A percentile compares a stretch with the other conserved stretches of the same genome.
phyloP scores from a whole-genome alignment of 2,113 vertebrate species.

The Callaeas wilsoni region DNA sequence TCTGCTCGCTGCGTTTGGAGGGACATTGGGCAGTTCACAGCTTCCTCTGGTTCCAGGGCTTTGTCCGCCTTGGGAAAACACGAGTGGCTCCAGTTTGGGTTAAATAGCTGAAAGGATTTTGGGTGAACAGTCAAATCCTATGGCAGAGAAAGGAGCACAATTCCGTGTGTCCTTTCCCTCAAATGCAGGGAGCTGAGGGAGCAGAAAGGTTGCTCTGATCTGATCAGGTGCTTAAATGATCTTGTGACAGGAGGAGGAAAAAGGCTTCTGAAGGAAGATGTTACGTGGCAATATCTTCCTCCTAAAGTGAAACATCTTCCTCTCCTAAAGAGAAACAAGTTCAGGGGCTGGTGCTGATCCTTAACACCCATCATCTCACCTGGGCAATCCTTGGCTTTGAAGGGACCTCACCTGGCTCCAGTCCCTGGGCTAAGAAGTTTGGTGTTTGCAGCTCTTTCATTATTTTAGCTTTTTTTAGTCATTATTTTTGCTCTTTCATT shows the following conservation, averaged over 20 bases:
- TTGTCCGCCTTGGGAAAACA: background rate
- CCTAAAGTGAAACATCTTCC: background rate
- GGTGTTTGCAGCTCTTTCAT: background rate
- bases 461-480: background rate
- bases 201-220: background rate
- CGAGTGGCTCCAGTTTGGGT: background rate
- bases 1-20: background rate
- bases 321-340: background rate
- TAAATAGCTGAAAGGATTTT: background rate
- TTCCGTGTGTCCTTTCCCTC: background rate
- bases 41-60: background rate
- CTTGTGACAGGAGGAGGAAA: background rate
- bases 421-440: background rate
- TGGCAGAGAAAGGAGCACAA: background rate
- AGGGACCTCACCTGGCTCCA: background rate
- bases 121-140: background rate
- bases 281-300: background rate
- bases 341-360: background rate
- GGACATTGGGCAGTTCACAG: background rate
- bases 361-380: fast-evolving
- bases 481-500: background rate
- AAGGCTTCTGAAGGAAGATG: background rate
- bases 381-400: background rate
- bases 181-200: background rate
- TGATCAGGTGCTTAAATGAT: background rate